Base-by-base conservation (phyloP, 2,113 vertebrate genomes). In the Ciconia maguari region DNA sequence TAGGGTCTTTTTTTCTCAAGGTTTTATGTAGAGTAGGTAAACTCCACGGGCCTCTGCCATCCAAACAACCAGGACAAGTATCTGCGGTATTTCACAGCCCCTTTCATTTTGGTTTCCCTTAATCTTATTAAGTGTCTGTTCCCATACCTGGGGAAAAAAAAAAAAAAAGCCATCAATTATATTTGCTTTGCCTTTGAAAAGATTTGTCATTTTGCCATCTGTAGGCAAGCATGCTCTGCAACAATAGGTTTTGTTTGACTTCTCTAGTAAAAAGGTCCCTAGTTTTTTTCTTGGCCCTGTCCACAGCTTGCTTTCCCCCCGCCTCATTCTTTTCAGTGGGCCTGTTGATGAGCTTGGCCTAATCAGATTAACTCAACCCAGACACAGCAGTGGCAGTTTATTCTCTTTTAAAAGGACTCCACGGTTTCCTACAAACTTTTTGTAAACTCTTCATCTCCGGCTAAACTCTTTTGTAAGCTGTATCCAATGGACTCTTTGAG, bases 351-450 rank as follows among this genome's bases (percentile, higher is more conserved):
- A 99, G 99, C 98, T 98, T 98, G 98, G 98, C 98, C 98, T 99
- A 99, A 99, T 99, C 98, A 99, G 99, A 99, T 99, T 99, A 99
- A 98, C 99, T 98, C 98, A 99, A 98, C 98, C 98, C 98, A 98
- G 98, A 98, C 95, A 98, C 98, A 98, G 98, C 98, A 98, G 97
- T 93, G 89, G 98, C 98, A 98, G 98, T 99, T 99, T 98, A 98
- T 99, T 99, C 98, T 98, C 98, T 98, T 98, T 97, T 98, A 98
- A 98, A 98, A 98, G 98, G 98, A 96, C 96, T 98, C 97, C 98
- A 97, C 98, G 98, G 98, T 98, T 98, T 95, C 94, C 98, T 98
- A 94, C 98, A 98, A 97, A 98, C 98, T 97, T 98, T 98, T 98
- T 98, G 98, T 98, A 96, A 98, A 97, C 97, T 97, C 98, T 97